Evolutionary conservation across 2,113 vertebrate species (phyloP), one percentile per base, ranked within the genome.

Genomic region (Saguinus midas): DNA sequence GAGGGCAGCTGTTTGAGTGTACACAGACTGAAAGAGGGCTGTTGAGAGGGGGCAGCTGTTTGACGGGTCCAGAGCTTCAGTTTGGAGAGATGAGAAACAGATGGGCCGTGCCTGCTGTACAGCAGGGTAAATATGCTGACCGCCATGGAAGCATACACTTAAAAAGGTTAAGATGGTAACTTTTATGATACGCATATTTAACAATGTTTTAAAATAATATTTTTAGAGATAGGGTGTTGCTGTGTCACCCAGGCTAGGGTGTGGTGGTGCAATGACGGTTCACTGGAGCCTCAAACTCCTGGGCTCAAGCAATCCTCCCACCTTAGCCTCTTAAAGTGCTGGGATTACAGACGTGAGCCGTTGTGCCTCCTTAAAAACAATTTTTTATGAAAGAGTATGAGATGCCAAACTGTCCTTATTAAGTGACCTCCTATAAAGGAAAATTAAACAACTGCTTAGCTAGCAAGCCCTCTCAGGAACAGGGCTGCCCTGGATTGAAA

Each of bases 141-240:
- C 32, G 11, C 64, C 6, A 0, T 45, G 5, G 35, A 25, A 21
- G 70, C 66, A 17, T 13, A 43, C 13, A 0, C 17, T 43, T 8
- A 55, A 35, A 58, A 17, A 45, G 23, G 16, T 6, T 1, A n/a
- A 5, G 40, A 16, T 0, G 18, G 2, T 2, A 17, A 16, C 29
- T 72, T 48, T 5, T 52, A 61, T 11, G 5, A 6, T 9, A 27
- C 2, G 9, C 32, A 9, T 6, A 12, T 27, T 61, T 29, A 61
- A 29, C 58, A 64, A 64, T 13, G 25, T 64, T 64, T 64, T 64
- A 64, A 64, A 64, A 64, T 27, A 27, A 27, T 64, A 64, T 29
- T 64, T 64, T 64, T 29, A 64, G 11, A 64, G 58, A 64, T 25
- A 61, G 58, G 58, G 58, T 64, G 25, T 64, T 29, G 58, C 58